phyloP scores from a whole-genome alignment of 1,140 invertebrate genomes.

The Aphis craccivora region DNA sequence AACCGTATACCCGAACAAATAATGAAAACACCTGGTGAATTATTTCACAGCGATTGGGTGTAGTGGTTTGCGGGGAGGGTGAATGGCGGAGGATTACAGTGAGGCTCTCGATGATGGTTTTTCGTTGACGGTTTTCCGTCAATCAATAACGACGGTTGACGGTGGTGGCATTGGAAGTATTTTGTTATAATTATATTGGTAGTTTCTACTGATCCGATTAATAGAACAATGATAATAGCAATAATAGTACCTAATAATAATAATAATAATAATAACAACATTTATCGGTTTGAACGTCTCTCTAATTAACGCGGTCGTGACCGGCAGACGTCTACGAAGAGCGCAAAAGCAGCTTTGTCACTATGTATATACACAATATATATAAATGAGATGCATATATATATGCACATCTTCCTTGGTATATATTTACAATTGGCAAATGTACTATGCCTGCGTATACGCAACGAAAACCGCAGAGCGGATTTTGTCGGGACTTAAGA shows the following conservation, averaged over 20 bases:
- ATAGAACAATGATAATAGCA: not conserved
- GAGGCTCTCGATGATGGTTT: not conserved
- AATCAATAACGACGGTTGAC: not conserved
- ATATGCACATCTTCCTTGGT: not conserved
- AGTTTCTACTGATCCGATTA: not conserved
- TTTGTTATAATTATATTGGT: not conserved
- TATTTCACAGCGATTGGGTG: not conserved
- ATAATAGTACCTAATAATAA: not conserved
- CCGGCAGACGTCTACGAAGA: not conserved
- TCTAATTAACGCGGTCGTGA: not conserved
- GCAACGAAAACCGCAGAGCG: not conserved
- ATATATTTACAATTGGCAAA: not conserved
- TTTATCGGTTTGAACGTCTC: not conserved
- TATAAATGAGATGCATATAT: not conserved
- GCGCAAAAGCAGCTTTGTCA: not conserved
- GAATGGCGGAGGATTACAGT: not conserved
- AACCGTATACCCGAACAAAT: not conserved
- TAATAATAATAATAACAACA: not conserved
- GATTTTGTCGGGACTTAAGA: slow-evolving; percentile 13
- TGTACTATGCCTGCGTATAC: not conserved
- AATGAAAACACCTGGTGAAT: not conserved
- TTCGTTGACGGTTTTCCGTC: not conserved
- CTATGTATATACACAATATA: not conserved
- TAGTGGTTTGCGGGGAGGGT: not conserved
- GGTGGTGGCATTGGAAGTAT: not conserved